These are phyloP conservation scores for Sarcophaga carnaria DNA, from an alignment of 2,888 invertebrate species.

Conservation along the genomic window DNA sequence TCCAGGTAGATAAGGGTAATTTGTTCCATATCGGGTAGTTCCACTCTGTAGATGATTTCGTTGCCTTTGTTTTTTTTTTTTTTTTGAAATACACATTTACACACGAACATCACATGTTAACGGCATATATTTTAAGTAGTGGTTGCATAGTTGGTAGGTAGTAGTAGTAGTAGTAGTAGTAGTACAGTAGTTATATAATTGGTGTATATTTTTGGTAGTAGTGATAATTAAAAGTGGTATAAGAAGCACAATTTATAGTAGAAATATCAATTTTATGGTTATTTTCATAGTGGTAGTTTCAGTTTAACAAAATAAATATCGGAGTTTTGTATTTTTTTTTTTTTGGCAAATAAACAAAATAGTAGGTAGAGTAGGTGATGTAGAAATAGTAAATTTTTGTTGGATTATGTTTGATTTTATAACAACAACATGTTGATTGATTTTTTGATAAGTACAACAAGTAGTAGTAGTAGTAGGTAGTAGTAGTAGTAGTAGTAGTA, in stretches of 20 bases:
- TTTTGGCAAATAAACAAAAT: slow-evolving; percentile 55
- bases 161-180: slow-evolving; percentile 40
- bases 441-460: slow-evolving; percentile 68
- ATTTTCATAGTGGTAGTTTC: slow-evolving; percentile 58
- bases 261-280: slow-evolving; percentile 68
- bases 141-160: slow-evolving; percentile 47
- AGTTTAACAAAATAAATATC: slow-evolving; percentile 51
- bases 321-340: slow-evolving; percentile 50
- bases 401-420: slow-evolving; percentile 57
- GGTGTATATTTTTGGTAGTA: slow-evolving; percentile 57
- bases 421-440: slow-evolving; percentile 64
- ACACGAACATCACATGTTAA: slow-evolving; percentile 49
- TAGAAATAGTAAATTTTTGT: slow-evolving; percentile 50
- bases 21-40: slow-evolving; percentile 96
- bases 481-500: slow-evolving; percentile 55
- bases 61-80: slow-evolving; percentile 81
- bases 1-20: slow-evolving; percentile 96
- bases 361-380: slow-evolving; percentile 32
- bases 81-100: slow-evolving; percentile 48
- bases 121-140: slow-evolving; percentile 29
- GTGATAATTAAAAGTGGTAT: slow-evolving; percentile 60
- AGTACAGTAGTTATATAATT: slow-evolving; percentile 58
- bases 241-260: slow-evolving; percentile 64
- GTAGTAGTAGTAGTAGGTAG: slow-evolving; percentile 66
- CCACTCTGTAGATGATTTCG: slow-evolving; percentile 96